Evolutionary conservation across 2,888 invertebrate genomes (phyloP).

Genomic region (Acanthosepion esculentum): DNA sequence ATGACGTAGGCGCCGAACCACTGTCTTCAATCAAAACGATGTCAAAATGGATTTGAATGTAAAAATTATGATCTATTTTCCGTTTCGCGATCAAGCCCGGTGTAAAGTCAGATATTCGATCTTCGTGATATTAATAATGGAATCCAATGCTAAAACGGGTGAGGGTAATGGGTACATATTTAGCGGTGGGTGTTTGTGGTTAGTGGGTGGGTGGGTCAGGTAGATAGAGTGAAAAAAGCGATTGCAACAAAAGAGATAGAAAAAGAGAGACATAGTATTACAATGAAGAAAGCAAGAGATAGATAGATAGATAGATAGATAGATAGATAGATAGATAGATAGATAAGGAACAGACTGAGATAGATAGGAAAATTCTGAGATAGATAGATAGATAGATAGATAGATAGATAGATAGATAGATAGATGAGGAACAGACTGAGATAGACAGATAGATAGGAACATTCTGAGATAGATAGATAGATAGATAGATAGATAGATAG

Average conservation of each 20-base stretch:
- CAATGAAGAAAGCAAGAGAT: background rate
- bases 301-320: too few species aligned
- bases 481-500: too few species aligned
- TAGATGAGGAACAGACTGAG: background rate
- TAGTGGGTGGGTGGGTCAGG: background rate
- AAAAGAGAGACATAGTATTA: background rate
- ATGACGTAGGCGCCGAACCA: background rate
- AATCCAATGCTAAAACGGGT: background rate
- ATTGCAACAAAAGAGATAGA: background rate
- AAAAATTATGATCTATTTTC: slow-evolving; percentile 15
- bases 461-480: background rate
- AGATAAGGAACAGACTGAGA: background rate
- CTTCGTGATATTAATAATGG: background rate
- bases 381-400: too few species aligned
- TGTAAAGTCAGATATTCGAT: background rate
- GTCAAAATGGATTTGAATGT: background rate
- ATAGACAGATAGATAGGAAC: too few species aligned
- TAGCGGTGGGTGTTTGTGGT: background rate
- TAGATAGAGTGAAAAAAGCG: background rate
- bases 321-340: too few species aligned
- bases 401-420: too few species aligned
- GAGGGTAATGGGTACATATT: background rate
- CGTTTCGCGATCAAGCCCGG: background rate
- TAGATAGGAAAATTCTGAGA: too few species aligned
- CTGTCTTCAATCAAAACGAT: background rate